Evolutionary conservation across 1,140 invertebrate species (phyloP).

Genomic region (Bombus terrestris): DNA sequence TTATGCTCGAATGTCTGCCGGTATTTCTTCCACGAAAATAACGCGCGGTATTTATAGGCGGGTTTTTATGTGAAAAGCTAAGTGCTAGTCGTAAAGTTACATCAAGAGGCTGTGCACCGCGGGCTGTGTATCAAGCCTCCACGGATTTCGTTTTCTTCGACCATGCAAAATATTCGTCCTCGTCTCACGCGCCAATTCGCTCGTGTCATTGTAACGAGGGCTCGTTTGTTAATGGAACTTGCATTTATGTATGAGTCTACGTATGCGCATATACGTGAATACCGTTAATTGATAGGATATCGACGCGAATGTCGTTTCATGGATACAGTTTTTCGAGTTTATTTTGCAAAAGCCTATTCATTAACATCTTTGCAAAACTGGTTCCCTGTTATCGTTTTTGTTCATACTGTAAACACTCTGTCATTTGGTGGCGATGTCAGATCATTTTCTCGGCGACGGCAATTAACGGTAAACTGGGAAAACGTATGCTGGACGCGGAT

Average conservation of each 20-base stretch:
- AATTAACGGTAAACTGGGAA: slow-evolving; percentile 38
- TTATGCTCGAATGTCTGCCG: slow-evolving; percentile 51
- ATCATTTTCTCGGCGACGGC: slow-evolving; percentile 10
- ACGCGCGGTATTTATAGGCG: slow-evolving; percentile 70
- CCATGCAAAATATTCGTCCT: slow-evolving; percentile 16
- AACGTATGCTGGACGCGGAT: neutral
- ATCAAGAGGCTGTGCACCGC: slow-evolving; percentile 64
- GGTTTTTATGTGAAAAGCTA: slow-evolving; percentile 71
- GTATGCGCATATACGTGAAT: neutral
- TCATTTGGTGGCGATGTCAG: slow-evolving; percentile 24
- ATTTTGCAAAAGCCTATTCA: slow-evolving; percentile 10
- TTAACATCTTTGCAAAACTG: slow-evolving; percentile 34
- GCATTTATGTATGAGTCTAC: neutral
- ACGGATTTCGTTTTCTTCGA: slow-evolving; percentile 21
- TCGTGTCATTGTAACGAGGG: neutral
- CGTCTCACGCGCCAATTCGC: neutral
- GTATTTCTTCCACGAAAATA: slow-evolving; percentile 72
- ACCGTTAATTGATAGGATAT: slow-evolving; percentile 34
- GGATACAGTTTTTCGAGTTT: neutral
- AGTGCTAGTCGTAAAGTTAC: slow-evolving; percentile 73
- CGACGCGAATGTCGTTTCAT: neutral
- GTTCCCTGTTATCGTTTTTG: slow-evolving; percentile 34
- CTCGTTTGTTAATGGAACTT: slow-evolving; percentile 3
- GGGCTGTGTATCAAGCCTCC: slow-evolving; percentile 8
- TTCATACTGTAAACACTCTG: slow-evolving; percentile 3